phyloP scores from a whole-genome alignment of 2,113 vertebrate genomes.

The Otocyon megalotis region DNA sequence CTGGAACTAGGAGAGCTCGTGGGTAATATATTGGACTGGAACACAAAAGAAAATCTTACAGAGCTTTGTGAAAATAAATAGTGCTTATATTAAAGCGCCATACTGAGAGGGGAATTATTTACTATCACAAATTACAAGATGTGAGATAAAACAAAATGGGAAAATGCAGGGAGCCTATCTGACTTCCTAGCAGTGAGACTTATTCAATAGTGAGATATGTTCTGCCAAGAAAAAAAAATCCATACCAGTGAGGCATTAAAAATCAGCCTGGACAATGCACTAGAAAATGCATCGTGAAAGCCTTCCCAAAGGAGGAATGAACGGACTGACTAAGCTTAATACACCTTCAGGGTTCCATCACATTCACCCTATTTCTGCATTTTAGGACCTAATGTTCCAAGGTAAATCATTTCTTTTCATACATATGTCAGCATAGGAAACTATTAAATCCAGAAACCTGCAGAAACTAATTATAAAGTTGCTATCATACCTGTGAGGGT shows the following conservation, averaged over 20 bases:
- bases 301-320: background rate
- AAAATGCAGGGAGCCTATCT: background rate
- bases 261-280: background rate
- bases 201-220: constrained; percentile 43
- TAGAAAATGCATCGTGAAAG: background rate
- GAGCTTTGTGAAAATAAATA: constrained; percentile 51
- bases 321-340: background rate
- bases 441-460: background rate
- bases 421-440: background rate
- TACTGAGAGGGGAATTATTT: constrained; percentile 51
- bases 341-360: background rate
- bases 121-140: background rate
- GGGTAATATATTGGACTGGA: constrained; percentile 46
- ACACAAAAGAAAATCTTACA: background rate
- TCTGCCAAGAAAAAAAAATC: constrained; percentile 53
- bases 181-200: constrained; percentile 31
- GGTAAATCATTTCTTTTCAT: constrained; percentile 8
- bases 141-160: constrained; percentile 50
- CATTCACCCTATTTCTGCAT: background rate
- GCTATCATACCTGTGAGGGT: background rate
- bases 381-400: background rate
- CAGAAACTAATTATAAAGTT: constrained; percentile 17
- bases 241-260: constrained; percentile 31
- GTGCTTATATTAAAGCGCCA: constrained; percentile 1
- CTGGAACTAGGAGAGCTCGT: constrained; percentile 21